Base-by-base conservation (phyloP, 2,113 vertebrate genomes). In the Vulpes vulpes region DNA sequence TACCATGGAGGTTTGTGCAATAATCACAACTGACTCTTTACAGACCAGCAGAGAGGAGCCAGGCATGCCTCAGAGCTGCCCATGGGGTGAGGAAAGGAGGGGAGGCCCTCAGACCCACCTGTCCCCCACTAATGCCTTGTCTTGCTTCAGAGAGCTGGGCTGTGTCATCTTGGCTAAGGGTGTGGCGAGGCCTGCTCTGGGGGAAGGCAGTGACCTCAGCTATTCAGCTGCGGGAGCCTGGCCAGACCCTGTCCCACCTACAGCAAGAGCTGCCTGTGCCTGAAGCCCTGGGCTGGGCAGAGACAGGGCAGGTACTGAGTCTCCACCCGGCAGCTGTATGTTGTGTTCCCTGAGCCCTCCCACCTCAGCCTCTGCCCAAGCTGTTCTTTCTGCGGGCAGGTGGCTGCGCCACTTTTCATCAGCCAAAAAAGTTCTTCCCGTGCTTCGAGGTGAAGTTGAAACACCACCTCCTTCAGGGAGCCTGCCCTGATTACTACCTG, bases 241-340 rank as follows among this genome's bases (percentile, higher is more conserved):
- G 67, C 84, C 93, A 81, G 2, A 23, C 30, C 67, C 65, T 69
- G 43, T 81, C 88, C 80, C 27, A 80, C 59, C 69, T 79, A 5
- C n/a, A 57, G 80, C 9, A 11, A 25, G 17, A 62, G 86, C 59
- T 53, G 65, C 76, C 38, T 67, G 74, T 83, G 23, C 53, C 62
- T 74, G 84, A 85, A 69, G 89, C 43, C 51, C 53, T n/a, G 57
- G 94, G 74, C 22, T 23, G 65, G 93, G 91, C 91, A 80, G 92
- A 88, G 65, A 27, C 0, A 0, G 16, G 88, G 38, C 16, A 32
- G 84, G 32, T 20, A 38, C 27, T 20, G 49, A 64, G 89, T 78
- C 64, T 81, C 83, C 15, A 69, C 23, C 69, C 10, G 1, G 43
- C 67, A 78, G 65, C 25, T 87, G 14, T 51, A 1, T 38, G 43